Evolutionary conservation across 2,797 vertebrate genomes (phyloP).

Genomic region (Peromyscus aztecus): DNA sequence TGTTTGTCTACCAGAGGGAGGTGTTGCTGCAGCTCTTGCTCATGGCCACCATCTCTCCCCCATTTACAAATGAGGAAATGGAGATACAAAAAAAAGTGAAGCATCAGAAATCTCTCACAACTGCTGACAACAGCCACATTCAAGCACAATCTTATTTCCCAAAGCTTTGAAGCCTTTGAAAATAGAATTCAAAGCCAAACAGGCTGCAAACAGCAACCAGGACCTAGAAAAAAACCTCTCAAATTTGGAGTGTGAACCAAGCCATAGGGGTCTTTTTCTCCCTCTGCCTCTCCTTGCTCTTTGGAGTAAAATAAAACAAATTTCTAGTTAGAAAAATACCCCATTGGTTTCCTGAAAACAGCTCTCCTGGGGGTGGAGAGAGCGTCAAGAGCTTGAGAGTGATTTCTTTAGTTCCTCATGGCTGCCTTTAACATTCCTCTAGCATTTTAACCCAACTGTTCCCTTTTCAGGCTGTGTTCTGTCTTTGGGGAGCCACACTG

Average conservation of each 20-base stretch:
- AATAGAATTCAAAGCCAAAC: background rate
- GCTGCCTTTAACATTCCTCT: background rate
- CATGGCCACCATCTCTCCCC: background rate
- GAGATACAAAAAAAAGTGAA: background rate
- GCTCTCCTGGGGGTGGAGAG: background rate
- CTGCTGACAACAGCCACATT: background rate
- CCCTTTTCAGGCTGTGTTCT: background rate
- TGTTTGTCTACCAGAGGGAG: background rate
- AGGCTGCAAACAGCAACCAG: background rate
- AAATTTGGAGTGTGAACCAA: background rate
- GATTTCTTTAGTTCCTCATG: background rate
- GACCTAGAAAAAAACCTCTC: background rate
- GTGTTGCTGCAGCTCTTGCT: background rate
- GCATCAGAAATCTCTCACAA: background rate
- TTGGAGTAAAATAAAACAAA: background rate
- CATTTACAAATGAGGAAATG: constrained; percentile 17
- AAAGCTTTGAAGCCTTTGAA: background rate
- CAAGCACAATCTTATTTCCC: background rate
- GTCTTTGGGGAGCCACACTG: background rate
- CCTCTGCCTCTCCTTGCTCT: rapidly evolving
- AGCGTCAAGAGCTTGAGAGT: background rate
- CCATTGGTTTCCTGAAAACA: background rate
- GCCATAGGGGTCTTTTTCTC: background rate
- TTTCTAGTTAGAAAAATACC: background rate
- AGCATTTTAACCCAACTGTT: background rate